These are phyloP conservation scores for Phalloptychus januarius DNA, from an alignment of 2,797 vertebrate species.

Conservation along the genomic window DNA sequence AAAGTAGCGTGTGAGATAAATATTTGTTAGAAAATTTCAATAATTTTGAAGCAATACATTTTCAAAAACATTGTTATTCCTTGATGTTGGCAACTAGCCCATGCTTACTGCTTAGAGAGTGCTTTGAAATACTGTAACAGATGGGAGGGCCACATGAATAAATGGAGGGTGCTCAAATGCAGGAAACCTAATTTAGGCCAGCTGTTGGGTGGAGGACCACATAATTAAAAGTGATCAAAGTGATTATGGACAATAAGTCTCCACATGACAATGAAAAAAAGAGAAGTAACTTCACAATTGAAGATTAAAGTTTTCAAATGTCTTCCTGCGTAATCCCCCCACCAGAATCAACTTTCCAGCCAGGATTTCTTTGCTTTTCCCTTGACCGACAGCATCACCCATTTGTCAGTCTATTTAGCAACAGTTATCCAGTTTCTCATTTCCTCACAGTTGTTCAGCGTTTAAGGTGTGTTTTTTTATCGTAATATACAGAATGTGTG, in stretches of 20 bases:
- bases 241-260: constrained; percentile 63
- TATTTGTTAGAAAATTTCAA: not conserved
- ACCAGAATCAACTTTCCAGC: constrained; percentile 63
- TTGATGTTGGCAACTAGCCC: not conserved
- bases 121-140: constrained; percentile 33
- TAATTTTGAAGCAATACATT: not conserved
- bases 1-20: not conserved
- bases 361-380: constrained; percentile 36
- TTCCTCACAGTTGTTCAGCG: constrained; percentile 32
- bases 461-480: constrained; percentile 20
- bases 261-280: constrained; percentile 50
- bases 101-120: not conserved
- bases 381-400: constrained; percentile 40
- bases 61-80: not conserved
- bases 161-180: constrained; percentile 30
- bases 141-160: constrained; percentile 17
- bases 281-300: constrained; percentile 60
- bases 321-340: constrained; percentile 53
- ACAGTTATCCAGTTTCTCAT: constrained; percentile 56
- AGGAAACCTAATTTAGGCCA: constrained; percentile 62
- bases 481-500: constrained; percentile 32
- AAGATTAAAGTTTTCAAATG: constrained; percentile 63
- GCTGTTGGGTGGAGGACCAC: constrained; percentile 57
- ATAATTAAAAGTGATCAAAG: constrained; percentile 71
- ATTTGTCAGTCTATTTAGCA: constrained; percentile 48